These are phyloP conservation scores for Acanthochromis polyacanthus DNA, from an alignment of 2,113 vertebrate genomes.

Conservation along the genomic window DNA sequence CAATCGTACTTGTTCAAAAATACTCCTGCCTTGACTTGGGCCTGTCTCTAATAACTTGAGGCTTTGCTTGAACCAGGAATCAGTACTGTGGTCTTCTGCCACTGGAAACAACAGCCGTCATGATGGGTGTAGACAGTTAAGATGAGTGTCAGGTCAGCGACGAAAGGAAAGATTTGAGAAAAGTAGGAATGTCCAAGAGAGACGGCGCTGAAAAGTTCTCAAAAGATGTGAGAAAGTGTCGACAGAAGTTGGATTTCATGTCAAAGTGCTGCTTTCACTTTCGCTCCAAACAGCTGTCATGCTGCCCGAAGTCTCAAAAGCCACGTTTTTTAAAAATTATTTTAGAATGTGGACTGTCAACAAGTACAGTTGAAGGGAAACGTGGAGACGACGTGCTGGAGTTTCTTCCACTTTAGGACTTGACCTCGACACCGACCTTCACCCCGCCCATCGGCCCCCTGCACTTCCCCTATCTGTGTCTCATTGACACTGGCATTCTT, in stretches of 20 bases:
- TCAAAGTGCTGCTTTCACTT: slow-evolving; percentile 8
- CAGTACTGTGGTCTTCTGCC: not conserved
- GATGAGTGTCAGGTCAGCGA: not conserved
- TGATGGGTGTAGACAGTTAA: slow-evolving; percentile 1
- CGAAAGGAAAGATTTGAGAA: not conserved
- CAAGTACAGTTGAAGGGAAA: not conserved
- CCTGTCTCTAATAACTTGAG: not conserved
- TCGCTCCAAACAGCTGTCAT: not conserved
- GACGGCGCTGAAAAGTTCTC: not conserved
- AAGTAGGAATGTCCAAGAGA: not conserved
- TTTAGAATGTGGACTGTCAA: not conserved
- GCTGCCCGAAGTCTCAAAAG: not conserved
- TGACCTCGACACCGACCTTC: slow-evolving; percentile 84
- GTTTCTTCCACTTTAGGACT: slow-evolving; percentile 61
- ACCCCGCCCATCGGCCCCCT: slow-evolving; percentile 65
- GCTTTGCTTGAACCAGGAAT: not conserved
- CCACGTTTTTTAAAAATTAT: not conserved
- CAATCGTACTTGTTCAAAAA: not conserved
- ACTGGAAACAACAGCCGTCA: slow-evolving; percentile 46
- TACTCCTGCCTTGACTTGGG: not conserved
- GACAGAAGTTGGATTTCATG: slow-evolving; percentile 31
- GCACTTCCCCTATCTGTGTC: slow-evolving; percentile 86
- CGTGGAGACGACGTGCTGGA: slow-evolving; percentile 3
- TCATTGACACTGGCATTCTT: slow-evolving; percentile 86
- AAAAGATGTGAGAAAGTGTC: slow-evolving; percentile 13